Evolutionary conservation across 2,888 invertebrate species (phyloP).

Genomic region (Chorisops tibialis): DNA sequence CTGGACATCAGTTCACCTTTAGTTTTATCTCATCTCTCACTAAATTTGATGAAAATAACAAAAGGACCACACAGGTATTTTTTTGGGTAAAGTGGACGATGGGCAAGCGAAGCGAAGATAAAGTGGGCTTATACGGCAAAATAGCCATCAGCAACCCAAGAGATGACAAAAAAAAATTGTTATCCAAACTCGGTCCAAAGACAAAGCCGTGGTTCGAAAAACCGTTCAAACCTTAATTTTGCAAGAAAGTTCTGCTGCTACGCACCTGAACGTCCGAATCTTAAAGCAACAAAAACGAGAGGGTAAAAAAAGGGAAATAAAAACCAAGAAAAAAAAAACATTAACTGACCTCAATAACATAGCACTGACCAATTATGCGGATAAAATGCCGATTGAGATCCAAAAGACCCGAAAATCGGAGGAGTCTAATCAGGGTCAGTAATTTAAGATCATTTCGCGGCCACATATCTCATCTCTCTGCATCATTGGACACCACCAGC

Average conservation of each 20-base stretch:
- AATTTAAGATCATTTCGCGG: slow-evolving; percentile 15
- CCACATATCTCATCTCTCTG: background rate
- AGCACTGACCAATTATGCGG: slow-evolving; percentile 29
- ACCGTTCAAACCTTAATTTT: no score
- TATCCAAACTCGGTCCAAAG: no score
- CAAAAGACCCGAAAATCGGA: slow-evolving; percentile 28
- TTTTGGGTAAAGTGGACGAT: slow-evolving; percentile 21
- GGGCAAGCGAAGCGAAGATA: slow-evolving; percentile 8
- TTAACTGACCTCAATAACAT: background rate
- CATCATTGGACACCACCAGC: background rate
- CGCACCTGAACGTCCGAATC: background rate
- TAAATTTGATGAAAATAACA: slow-evolving; percentile 33
- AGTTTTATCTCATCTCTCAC: slow-evolving; percentile 29
- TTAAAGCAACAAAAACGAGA: no score
- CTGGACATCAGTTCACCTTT: slow-evolving; percentile 30
- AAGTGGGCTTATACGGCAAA: slow-evolving; percentile 17
- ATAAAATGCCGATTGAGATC: slow-evolving; percentile 31
- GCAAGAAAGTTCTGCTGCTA: background rate
- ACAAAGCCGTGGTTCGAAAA: no score
- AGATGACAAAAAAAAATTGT: background rate
- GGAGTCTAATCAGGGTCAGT: slow-evolving; percentile 29
- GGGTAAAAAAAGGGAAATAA: background rate
- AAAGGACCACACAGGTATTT: slow-evolving; percentile 33
- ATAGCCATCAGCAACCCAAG: background rate
- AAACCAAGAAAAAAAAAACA: no score